These are phyloP conservation scores for Machimus rusticus DNA, from an alignment of 2,888 invertebrate genomes.

Conservation along the genomic window DNA sequence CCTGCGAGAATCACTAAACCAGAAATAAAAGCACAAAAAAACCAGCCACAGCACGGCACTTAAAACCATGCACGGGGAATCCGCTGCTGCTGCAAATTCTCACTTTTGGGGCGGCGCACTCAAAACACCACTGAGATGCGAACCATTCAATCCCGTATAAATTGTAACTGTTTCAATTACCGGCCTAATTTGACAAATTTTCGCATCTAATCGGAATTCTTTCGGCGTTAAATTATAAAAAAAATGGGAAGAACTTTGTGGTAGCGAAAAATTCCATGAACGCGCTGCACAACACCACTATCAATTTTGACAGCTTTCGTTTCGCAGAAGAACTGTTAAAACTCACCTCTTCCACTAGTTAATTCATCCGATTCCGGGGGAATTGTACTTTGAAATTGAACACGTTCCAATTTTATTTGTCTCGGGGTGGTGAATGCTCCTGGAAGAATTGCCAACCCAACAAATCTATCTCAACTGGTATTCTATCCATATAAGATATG, in stretches of 20 bases:
- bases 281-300: conserved; percentile 25
- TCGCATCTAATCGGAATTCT: not conserved
- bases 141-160: not conserved
- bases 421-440: not conserved
- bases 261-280: not conserved
- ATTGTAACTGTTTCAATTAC: not conserved
- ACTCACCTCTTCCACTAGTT: not conserved
- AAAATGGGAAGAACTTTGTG: not conserved
- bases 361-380: not conserved
- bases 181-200: not conserved
- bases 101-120: not conserved
- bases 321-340: not conserved
- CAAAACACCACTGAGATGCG: not conserved
- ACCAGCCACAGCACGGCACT: not conserved
- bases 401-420: not conserved
- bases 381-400: not conserved
- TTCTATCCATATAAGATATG: not conserved
- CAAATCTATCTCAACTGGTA: not conserved
- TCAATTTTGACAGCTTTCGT: conserved; percentile 30
- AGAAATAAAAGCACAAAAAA: conserved; percentile 29
- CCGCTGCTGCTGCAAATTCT: not conserved
- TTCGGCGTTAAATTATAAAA: not conserved
- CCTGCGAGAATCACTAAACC: conserved; percentile 4
- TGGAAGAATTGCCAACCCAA: not conserved
- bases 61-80: not conserved